Percentiles rank a stretch among this genome's conserved stretches.
phyloP scores from a whole-genome alignment of 2,888 invertebrate genomes.

The Calliopum simillimum region DNA sequence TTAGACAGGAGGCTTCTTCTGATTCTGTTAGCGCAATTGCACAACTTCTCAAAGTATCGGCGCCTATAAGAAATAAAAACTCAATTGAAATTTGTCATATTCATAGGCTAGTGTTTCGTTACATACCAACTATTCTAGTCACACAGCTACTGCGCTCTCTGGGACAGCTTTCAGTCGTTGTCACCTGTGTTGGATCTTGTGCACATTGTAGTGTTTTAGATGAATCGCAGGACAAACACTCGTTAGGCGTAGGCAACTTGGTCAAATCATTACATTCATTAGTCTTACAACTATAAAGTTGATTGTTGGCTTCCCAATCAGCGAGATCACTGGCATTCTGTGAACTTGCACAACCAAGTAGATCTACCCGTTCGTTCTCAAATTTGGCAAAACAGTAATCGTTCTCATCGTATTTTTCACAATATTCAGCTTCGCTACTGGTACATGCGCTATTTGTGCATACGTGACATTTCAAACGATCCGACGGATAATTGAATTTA shows the following conservation, averaged over 20 bases:
- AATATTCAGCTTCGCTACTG: slow-evolving; percentile 46
- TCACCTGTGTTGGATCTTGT: slow-evolving; percentile 51
- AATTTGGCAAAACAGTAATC: slow-evolving; percentile 62
- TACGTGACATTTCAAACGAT: slow-evolving; percentile 57
- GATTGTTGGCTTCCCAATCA: slow-evolving; percentile 53
- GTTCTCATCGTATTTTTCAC: slow-evolving; percentile 48
- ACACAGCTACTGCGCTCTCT: slow-evolving; percentile 53
- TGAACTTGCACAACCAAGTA: slow-evolving; percentile 57
- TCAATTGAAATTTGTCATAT: neutral
- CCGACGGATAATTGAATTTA: slow-evolving; percentile 53
- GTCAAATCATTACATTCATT: slow-evolving; percentile 54
- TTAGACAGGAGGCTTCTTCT: slow-evolving; percentile 50
- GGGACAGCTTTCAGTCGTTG: slow-evolving; percentile 45
- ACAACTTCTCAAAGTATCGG: slow-evolving; percentile 59
- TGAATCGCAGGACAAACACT: slow-evolving; percentile 59
- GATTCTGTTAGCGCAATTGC: slow-evolving; percentile 43
- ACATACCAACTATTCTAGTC: slow-evolving; percentile 46
- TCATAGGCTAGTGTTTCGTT: neutral
- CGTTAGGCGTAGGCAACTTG: slow-evolving; percentile 49
- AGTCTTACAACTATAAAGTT: slow-evolving; percentile 51
- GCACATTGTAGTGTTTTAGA: slow-evolving; percentile 54
- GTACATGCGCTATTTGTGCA: slow-evolving; percentile 52
- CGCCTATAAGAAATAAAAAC: slow-evolving; percentile 32
- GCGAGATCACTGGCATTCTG: slow-evolving; percentile 51
- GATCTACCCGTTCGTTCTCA: slow-evolving; percentile 47